Base-by-base conservation (phyloP, 2,113 vertebrate species). In the Entomyzon cyanotis region DNA sequence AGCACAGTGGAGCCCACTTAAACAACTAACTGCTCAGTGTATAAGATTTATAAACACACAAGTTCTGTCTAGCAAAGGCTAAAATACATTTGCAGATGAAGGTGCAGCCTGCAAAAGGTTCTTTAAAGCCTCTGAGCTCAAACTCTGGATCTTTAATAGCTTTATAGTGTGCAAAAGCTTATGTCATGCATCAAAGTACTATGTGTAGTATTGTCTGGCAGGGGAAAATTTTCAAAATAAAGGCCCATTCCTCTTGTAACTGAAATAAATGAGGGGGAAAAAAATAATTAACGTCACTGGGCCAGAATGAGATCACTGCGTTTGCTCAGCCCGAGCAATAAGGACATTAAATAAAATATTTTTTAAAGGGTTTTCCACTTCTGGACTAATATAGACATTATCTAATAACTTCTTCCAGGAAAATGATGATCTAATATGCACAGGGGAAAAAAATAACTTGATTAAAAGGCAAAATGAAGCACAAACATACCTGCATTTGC, bases 321-420 rank as follows among this genome's bases (percentile, higher is more conserved):
- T 93, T 95, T 70, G 76, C 89, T 92, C 80, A 92, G 88, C 31
- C 85, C 23, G 3, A 90, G 94, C 82, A 91, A 69, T 83, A 90
- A 88, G 86, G 89, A 63, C 82, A 9, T 91, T 12, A 94, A 95
- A 82, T 55, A 71, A 93, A 90, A 76, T 93, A 41, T 91, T 95
- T 92, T 95, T 93, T 3, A 90, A 88, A 89, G 89, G 69, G 74
- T 93, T 96, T 96, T 95, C 93, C 95, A 94, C 92, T 96, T 91
- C 77, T 87, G 87, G 81, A 80, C 90, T 91, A 87, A 93, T 84
- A 89, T 15, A 97, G 93, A 94, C 93, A 94, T 96, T 90, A 93
- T 93, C 86, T 95, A 95, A 96, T 92, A 67, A 90, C 60, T 91
- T 94, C 91, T 97, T 95, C 96, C 94, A 97, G 94, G 92, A 95